Conservation (phyloP, 2,113 vertebrate genomes). For the Leuciscus idus region DNA sequence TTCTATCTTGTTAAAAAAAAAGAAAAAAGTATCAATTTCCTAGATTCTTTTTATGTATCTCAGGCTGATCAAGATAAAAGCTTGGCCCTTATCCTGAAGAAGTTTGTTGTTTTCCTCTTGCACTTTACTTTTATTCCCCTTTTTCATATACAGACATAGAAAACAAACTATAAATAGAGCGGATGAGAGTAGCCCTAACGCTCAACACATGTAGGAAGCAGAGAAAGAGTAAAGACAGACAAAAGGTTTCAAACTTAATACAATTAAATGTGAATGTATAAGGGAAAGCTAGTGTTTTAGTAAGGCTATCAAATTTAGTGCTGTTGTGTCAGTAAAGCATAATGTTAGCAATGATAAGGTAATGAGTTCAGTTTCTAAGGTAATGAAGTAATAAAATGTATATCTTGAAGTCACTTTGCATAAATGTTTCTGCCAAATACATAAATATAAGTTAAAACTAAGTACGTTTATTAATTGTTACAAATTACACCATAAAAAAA, state of each 20-base stretch:
- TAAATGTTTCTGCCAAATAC: not conserved
- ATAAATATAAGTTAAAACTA: not conserved
- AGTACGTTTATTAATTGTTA: not conserved
- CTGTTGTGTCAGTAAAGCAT: not conserved
- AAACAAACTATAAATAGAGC: not conserved
- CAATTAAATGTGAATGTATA: not conserved
- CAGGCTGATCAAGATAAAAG: constrained; percentile 12
- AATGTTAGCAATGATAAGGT: not conserved
- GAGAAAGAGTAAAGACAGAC: not conserved
- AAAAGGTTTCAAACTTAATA: not conserved
- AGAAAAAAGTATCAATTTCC: not conserved
- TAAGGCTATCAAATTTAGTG: not conserved
- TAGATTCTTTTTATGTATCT: not conserved
- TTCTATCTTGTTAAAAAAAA: not conserved
- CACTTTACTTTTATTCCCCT: not conserved
- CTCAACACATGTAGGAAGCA: not conserved
- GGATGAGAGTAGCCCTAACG: not conserved
- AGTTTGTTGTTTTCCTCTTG: not conserved
- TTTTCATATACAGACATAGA: constrained; percentile 2
- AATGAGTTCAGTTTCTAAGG: not conserved
- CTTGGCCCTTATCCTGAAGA: not conserved
- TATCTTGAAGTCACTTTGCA: not conserved
- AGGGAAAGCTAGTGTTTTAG: not conserved
- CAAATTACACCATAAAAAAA: not conserved
- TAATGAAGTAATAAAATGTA: not conserved